phyloP scores from a whole-genome alignment of 2,888 invertebrate genomes.

The Tachina lurida region DNA sequence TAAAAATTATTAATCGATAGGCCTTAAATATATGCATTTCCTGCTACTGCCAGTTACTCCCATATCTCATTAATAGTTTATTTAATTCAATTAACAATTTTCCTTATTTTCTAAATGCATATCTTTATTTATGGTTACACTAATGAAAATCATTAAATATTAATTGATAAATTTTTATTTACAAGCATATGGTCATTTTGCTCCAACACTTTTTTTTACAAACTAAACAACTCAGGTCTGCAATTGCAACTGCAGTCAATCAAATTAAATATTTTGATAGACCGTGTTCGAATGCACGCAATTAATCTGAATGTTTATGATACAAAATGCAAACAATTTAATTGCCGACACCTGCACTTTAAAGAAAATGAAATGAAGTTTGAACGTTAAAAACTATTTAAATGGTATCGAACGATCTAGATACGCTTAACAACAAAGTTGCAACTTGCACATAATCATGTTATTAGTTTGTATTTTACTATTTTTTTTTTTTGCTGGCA shows the following conservation, averaged over 20 bases:
- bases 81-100: not conserved
- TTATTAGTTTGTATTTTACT: not conserved
- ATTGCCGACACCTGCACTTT: slow-evolving; percentile 55
- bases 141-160: not conserved
- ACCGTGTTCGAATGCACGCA: slow-evolving; percentile 35
- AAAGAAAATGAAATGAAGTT: not conserved
- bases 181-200: not conserved
- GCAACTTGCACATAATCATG: not conserved
- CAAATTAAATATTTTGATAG: slow-evolving; percentile 43
- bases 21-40: not conserved
- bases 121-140: not conserved
- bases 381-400: slow-evolving; percentile 17
- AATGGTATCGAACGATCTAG: slow-evolving; percentile 18
- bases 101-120: not conserved
- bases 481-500: not conserved
- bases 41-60: not conserved
- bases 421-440: not conserved
- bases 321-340: slow-evolving; percentile 47
- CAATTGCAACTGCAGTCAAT: slow-evolving; percentile 1
- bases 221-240: not conserved
- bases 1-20: not conserved
- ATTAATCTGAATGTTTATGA: slow-evolving; percentile 43
- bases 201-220: slow-evolving; percentile 14
- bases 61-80: not conserved
- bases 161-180: not conserved